A percentile compares a stretch with the other conserved stretches of the same genome.
phyloP scores from a whole-genome alignment of 2,113 vertebrate species.

The Dunckerocampus dactyliophorus region DNA sequence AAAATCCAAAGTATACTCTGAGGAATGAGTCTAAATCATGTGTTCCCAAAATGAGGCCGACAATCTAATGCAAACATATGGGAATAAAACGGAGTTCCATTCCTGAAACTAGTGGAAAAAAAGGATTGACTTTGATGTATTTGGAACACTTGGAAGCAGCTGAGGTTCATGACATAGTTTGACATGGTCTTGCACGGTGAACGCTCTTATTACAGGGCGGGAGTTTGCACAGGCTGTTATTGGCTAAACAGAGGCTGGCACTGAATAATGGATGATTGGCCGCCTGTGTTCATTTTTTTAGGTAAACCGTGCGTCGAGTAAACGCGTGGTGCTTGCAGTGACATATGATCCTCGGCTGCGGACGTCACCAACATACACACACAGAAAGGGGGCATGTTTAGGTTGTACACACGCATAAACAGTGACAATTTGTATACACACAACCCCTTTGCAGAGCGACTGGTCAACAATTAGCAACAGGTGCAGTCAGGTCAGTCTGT shows the following conservation, averaged over 20 bases:
- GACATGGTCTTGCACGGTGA: slow-evolving; percentile 39
- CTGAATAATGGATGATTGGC: slow-evolving; percentile 60
- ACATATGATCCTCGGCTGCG: slow-evolving; percentile 32
- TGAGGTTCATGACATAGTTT: slow-evolving; percentile 44
- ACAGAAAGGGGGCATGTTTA: not conserved
- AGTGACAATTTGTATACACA: slow-evolving; percentile 21
- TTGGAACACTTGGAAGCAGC: slow-evolving; percentile 34
- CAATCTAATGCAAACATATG: slow-evolving; percentile 24
- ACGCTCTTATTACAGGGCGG: slow-evolving; percentile 59
- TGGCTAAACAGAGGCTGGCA: slow-evolving; percentile 55
- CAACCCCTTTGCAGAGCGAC: slow-evolving; percentile 22
- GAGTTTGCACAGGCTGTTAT: slow-evolving; percentile 44
- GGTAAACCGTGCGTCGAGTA: slow-evolving; percentile 42
- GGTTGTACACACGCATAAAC: not conserved
- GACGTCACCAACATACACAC: slow-evolving; percentile 15
- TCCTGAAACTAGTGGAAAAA: slow-evolving; percentile 16
- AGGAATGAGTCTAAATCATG: slow-evolving; percentile 37
- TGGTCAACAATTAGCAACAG: slow-evolving; percentile 56
- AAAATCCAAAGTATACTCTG: slow-evolving; percentile 35
- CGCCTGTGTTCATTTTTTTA: slow-evolving; percentile 24
- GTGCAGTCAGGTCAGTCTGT: slow-evolving; percentile 39
- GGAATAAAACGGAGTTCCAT: slow-evolving; percentile 31
- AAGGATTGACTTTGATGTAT: slow-evolving; percentile 50
- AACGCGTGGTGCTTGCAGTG: slow-evolving; percentile 45
- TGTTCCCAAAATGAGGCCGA: slow-evolving; percentile 38